A percentile compares a stretch with the other conserved stretches of the same genome.
Evolutionary conservation across 2,888 invertebrate species (phyloP).

Genomic region (Meteorus cinctellus): DNA sequence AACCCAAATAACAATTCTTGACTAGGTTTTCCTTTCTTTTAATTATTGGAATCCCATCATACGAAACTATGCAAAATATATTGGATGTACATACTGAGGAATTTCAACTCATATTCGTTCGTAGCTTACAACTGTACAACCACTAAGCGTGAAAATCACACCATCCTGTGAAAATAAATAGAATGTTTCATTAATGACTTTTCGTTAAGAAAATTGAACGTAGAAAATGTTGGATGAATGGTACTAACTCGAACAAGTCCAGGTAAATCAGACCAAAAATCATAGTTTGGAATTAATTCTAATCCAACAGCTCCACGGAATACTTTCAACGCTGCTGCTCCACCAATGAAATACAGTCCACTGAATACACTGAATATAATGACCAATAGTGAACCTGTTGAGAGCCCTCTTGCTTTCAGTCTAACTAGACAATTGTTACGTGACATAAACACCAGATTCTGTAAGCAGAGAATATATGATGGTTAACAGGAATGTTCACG

Average conservation of each 20-base stretch:
- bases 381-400: conserved; percentile 79
- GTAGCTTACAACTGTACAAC: conserved; percentile 77
- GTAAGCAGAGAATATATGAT: conserved; percentile 33
- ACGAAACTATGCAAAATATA: background rate
- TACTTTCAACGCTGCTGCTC: conserved; percentile 79
- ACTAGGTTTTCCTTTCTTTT: conserved; percentile 6
- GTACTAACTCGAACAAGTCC: conserved; percentile 79
- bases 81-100: background rate
- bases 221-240: background rate
- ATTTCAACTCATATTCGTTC: conserved; percentile 73
- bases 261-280: conserved; percentile 83
- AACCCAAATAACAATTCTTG: background rate
- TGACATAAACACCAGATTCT: conserved; percentile 73
- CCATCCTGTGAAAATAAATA: conserved; percentile 77
- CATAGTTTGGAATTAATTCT: conserved; percentile 84
- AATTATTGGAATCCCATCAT: background rate
- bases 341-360: conserved; percentile 80
- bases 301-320: conserved; percentile 82
- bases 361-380: conserved; percentile 78
- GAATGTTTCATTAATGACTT: conserved; percentile 19
- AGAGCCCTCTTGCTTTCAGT: conserved; percentile 73
- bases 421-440: conserved; percentile 74
- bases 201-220: background rate
- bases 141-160: conserved; percentile 77
- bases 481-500: background rate